Evolutionary conservation across 2,113 vertebrate genomes (phyloP).

Genomic region (Strix uralensis): DNA sequence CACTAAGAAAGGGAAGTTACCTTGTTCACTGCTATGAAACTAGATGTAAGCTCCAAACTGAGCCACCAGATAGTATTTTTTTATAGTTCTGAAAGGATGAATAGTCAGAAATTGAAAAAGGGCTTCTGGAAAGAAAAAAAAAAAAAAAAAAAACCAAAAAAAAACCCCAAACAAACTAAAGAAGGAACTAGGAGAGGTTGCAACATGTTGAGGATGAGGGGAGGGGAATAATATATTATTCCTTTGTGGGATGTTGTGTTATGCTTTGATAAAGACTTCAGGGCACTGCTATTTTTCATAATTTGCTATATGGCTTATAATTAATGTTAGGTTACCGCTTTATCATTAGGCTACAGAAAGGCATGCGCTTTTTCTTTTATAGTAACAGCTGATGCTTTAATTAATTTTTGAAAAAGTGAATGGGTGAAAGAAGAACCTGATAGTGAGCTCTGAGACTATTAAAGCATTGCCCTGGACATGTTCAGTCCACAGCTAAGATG

Average conservation of each 20-base stretch:
- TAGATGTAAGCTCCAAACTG: background rate
- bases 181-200: background rate
- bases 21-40: background rate
- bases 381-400: background rate
- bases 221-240: background rate
- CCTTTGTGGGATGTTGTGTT: background rate
- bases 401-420: background rate
- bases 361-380: background rate
- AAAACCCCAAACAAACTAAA: rapidly evolving
- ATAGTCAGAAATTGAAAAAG: background rate
- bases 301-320: background rate
- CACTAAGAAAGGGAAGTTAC: background rate
- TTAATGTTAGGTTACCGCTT: background rate
- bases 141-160: too few relatives aligned
- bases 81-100: background rate
- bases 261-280: constrained; percentile 7
- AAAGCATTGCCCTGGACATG: background rate
- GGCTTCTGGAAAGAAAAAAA: rapidly evolving
- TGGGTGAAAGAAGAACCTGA: background rate
- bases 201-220: background rate
- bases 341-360: background rate
- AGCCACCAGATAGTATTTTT: background rate
- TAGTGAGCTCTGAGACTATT: background rate
- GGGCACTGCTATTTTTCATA: constrained; percentile 15
- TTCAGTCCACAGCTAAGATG: background rate